Evolutionary conservation across 2,888 invertebrate species (phyloP), one percentile per base, ranked within the genome.

Genomic region (Cataglyphis altisquamis): DNA sequence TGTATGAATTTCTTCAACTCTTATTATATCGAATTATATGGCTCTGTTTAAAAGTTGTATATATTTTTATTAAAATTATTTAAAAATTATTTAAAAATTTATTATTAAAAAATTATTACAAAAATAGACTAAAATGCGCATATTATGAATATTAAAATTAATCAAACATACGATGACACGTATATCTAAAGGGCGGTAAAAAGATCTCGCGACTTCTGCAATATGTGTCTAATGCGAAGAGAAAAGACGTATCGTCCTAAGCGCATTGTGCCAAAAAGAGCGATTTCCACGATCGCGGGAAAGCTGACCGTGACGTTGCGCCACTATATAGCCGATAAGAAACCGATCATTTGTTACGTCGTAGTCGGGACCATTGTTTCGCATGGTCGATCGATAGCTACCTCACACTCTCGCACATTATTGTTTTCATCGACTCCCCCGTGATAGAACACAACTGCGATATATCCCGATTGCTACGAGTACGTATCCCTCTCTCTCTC

Each of bases 321-420:
- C 52, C 86, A 29, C 64, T 85, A 73, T 73, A 87, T 86, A 86
- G 39, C 87, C 90, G 94, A 94, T 94, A 94, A 94, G 94, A 84
- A 91, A 85, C 82, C 86, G 91, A 94, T 94, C 94, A 94, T 94
- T 94, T 94, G 94, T 94, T 94, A 94, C 91, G 87, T 91, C 90
- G 92, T 91, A 92, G 91, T 85, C 91, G 91, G 84, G 86, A 93
- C 93, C 93, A 94, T 94, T 94, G 94, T 94, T 94, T 94, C 92
- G 90, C 85, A 84, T 80, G 84, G 84, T 86, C 87, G 93, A 94
- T 94, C 94, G 93, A 94, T 94, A 93, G 91, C 32, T 82, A 62
- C 55, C 90, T 85, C 84, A 84, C 83, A 82, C 86, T 84, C 85
- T 78, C 85, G 75, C 89, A 86, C 86, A 88, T 92, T 92, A 93